Base-by-base conservation (phyloP, 1,140 invertebrate species). In the Chlorops oryzae region DNA sequence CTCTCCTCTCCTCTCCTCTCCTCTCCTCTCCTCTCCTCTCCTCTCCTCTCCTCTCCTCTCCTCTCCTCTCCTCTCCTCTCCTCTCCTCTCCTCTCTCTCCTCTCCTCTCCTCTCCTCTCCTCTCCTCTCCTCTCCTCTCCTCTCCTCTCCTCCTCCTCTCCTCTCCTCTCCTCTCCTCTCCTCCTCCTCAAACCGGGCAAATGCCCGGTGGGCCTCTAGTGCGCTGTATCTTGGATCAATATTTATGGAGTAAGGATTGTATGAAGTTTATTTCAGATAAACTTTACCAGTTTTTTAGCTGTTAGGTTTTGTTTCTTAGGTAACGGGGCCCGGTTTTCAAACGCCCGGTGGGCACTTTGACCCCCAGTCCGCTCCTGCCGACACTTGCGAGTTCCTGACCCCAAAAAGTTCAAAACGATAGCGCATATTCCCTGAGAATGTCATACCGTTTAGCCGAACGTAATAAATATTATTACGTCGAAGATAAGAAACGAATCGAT, bases 261-360 rank as follows among this genome's bases (percentile, higher is more conserved):
- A n/a, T n/a, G n/a, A n/a, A n/a, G n/a, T n/a, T n/a, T n/a, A n/a
- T n/a, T n/a, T n/a, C n/a, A n/a, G n/a, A n/a, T n/a, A n/a, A n/a
- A n/a, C n/a, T n/a, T n/a, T n/a, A n/a, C n/a, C n/a, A n/a, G n/a
- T n/a, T n/a, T n/a, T n/a, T n/a, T n/a, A n/a, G n/a, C n/a, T n/a
- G n/a, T n/a, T n/a, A n/a, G n/a, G n/a, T n/a, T 15, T 32, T 32
- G 28, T 9, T 15, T 32, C 28, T 10, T 10, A 32, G 9, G 9
- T 9, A 32, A 32, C 9, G 15, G 9, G 28, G 9, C 15, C 28
- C 15, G 9, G 28, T 15, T 32, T 15, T 32, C 28, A 9, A 15
- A 32, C 28, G 28, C 28, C 28, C 15, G 28, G 28, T 49, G 39
- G 22, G 37, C 37, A 23, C 25, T 47, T 47, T 32, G 50, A 18